Percentiles rank a stretch among this genome's conserved stretches.
Evolutionary conservation across 2,797 vertebrate genomes (phyloP).

Genomic region (Spheniscus humboldti): DNA sequence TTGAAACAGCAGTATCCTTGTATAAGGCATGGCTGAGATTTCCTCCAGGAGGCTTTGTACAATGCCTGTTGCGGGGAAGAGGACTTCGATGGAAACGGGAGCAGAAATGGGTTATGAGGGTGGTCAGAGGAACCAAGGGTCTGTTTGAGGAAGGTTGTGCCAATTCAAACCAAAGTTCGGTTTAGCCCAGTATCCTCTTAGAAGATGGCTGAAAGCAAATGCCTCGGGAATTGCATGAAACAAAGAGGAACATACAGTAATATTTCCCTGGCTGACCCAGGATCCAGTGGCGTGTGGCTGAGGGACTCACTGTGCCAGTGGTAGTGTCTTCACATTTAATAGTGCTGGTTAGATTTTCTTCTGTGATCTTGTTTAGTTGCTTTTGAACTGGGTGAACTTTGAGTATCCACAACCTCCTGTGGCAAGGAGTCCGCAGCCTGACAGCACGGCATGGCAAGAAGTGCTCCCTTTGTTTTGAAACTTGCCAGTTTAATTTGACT

Average conservation of each 20-base stretch:
- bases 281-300: neutral
- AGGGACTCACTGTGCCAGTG: neutral
- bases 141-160: neutral
- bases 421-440: neutral
- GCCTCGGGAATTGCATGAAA: accelerated
- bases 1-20: neutral
- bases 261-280: neutral
- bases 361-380: neutral
- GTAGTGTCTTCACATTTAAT: neutral
- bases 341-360: neutral
- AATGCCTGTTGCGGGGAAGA: no score
- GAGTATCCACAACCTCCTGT: neutral
- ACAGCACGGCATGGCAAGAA: neutral
- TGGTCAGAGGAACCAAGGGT: neutral
- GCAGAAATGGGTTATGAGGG: neutral
- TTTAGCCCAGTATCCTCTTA: neutral
- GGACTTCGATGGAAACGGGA: neutral
- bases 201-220: neutral
- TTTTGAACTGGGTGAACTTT: neutral
- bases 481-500: neutral
- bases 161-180: neutral
- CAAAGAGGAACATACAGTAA: neutral
- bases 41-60: neutral
- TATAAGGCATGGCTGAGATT: neutral
- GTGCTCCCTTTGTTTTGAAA: neutral